Base-by-base conservation (phyloP, 2,888 invertebrate genomes). In the Pammene aurita region DNA sequence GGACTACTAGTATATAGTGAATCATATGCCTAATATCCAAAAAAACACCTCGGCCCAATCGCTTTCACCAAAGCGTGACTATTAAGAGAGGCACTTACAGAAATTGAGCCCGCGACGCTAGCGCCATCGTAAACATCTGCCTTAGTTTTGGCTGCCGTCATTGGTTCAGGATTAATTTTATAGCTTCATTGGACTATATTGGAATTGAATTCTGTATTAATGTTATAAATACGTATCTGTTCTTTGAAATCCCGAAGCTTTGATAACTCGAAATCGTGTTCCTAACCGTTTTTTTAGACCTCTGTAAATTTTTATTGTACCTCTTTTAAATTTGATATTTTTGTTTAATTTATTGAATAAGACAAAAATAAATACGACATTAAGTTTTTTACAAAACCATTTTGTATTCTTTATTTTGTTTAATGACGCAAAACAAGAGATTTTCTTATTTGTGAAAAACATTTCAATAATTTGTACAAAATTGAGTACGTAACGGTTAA, bases 111-210 rank as follows among this genome's bases (percentile, higher is more conserved):
- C 13, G 55, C 44, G 50, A 58, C 56, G 58, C 62, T 57, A 57
- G 44, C 46, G 56, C 64, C 64, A 60, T 69, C 60, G 60, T 60
- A 69, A 69, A 69, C 65, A 69, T 65, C 69, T 69, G 69, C 69
- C 54, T 65, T 65, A 64, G 68, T 65, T 65, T 57, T 55, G 65
- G 58, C 60, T 48, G 41, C 41, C 48, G 46, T 65, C 65, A 69
- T 69, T 69, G 69, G 69, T 69, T 69, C 55, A 64, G 60, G 65
- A 65, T 55, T 65, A 65, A 65, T 60, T 64, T 65, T 60, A 69
- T 69, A 44, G 54, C 41, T 48, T 60, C 65, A 34, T 64, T 54
- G n/a, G 38, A 52, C 69, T 65, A 46, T 60, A 69, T 69, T 69
- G 64, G 65, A 69, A 55, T 55, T 65, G 58, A 52, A 58, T 64